Conservation (phyloP, 2,797 vertebrate species). For the Enteromius radiatus region DNA sequence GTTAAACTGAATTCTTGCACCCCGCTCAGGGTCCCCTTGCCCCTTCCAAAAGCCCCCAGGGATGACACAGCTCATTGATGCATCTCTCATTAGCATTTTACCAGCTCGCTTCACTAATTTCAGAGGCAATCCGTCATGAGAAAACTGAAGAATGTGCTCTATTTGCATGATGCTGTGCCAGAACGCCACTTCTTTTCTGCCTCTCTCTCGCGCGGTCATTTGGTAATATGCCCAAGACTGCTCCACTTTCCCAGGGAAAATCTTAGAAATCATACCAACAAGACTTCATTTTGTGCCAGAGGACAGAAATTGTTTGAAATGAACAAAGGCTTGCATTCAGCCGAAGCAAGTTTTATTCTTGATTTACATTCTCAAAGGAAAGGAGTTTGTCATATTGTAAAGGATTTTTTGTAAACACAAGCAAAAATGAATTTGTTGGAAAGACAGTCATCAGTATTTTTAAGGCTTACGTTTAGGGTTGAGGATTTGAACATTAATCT, state of each 20-base stretch:
- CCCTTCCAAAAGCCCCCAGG: constrained; percentile 60
- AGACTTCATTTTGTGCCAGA: constrained; percentile 37
- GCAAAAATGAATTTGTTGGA: neutral
- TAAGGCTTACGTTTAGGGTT: neutral
- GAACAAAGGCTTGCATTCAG: constrained; percentile 4
- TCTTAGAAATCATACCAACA: constrained; percentile 78
- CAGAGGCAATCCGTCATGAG: constrained; percentile 85
- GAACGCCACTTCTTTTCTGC: constrained; percentile 76
- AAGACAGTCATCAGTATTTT: neutral
- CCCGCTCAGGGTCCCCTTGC: constrained; percentile 62
- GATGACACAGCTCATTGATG: constrained; percentile 92
- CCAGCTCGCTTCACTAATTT: constrained; percentile 83
- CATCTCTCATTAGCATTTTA: constrained; percentile 91
- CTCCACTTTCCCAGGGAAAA: constrained; percentile 83
- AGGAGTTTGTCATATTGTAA: neutral
- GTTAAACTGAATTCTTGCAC: constrained; percentile 59
- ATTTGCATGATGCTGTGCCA: constrained; percentile 86
- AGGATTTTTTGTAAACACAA: neutral
- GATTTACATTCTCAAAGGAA: neutral
- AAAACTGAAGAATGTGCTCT: constrained; percentile 86
- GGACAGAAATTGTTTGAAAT: neutral
- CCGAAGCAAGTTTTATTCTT: neutral
- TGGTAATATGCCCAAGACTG: constrained; percentile 73
- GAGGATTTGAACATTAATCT: neutral
- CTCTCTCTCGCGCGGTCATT: constrained; percentile 71